phyloP scores from a whole-genome alignment of 2,888 invertebrate genomes.

The Clunio marinus region DNA sequence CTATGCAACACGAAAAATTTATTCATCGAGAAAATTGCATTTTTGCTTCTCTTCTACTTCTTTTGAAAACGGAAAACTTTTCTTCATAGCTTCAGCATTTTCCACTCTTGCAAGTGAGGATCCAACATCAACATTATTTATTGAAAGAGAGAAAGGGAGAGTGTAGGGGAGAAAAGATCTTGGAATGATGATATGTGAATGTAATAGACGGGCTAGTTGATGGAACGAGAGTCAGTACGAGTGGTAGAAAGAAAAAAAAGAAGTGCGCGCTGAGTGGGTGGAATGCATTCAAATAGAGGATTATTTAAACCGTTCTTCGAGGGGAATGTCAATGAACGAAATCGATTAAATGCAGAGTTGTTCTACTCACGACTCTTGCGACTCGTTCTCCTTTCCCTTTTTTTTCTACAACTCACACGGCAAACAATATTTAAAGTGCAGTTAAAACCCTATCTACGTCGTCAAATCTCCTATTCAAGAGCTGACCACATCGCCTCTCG shows the following conservation, averaged over 20 bases:
- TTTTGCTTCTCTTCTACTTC: too few species aligned
- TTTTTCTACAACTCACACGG: neutral
- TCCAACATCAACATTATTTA: constrained; percentile 20
- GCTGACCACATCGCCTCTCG: neutral
- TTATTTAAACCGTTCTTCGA: constrained; percentile 10
- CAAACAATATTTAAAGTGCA: neutral
- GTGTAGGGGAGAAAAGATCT: too few species aligned
- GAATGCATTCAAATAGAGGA: constrained; percentile 5
- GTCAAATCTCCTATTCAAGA: too few species aligned
- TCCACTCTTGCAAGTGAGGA: neutral
- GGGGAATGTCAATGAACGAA: constrained; percentile 3
- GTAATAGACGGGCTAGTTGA: constrained; percentile 26
- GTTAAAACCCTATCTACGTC: neutral
- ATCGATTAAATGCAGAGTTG: constrained; percentile 3
- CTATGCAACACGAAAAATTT: constrained; percentile 13
- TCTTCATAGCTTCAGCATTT: neutral
- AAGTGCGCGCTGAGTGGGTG: neutral
- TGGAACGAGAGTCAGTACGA: too few species aligned
- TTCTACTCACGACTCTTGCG: neutral
- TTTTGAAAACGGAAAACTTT: neutral
- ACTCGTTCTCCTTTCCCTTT: neutral
- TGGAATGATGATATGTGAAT: constrained; percentile 12
- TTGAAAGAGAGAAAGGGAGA: neutral
- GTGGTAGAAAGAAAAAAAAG: neutral
- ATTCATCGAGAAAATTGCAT: constrained; percentile 34